Base-by-base conservation (phyloP, 1,140 invertebrate species). In the Pachyrhynchus sulphureomaculatus region DNA sequence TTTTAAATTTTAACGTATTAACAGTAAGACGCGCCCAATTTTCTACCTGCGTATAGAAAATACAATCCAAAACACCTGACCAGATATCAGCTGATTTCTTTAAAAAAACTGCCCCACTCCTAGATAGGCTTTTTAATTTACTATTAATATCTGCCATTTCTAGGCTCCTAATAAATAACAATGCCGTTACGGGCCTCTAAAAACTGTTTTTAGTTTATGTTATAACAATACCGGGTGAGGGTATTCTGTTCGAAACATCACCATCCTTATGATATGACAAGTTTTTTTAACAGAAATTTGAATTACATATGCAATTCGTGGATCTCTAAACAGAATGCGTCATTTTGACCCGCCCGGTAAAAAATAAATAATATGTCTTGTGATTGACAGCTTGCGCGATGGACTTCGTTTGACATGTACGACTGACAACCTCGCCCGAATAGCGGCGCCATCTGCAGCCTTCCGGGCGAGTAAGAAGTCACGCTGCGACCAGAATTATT, bases 21-120 rank as follows among this genome's bases (percentile, higher is more conserved):
- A 42, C n/a, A n/a, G n/a, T n/a, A n/a, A 23, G 51, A 57, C 61
- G 65, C 65, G 69, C 61, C 64, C 51, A 48, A 48, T 37, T 26
- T 39, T 34, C 48, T 58, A 58, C 55, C 55, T 58, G 55, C 45
- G 26, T 29, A 29, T 29, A 29, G n/a, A n/a, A 29, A 29, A 10
- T 29, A 29, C 26, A n/a, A n/a, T n/a, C n/a, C n/a, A n/a, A n/a
- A n/a, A n/a, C 32, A 47, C 55, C 17, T 33, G 53, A 41, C 15
- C 13, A 45, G 21, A 41, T n/a, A n/a, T 54, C 37, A 42, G 51
- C 51, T 32, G 26, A 41, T 54, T 54, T 20, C 13, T 4, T 36
- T 26, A n/a, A 41, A 32, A 18, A 21, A 41, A 37, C 49, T 52
- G n/a, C n/a, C n/a, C n/a, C n/a, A 29, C 21, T 18, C 34, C 10